phyloP scores from a whole-genome alignment of 1,140 invertebrate genomes.

The Neodiprion lecontei region DNA sequence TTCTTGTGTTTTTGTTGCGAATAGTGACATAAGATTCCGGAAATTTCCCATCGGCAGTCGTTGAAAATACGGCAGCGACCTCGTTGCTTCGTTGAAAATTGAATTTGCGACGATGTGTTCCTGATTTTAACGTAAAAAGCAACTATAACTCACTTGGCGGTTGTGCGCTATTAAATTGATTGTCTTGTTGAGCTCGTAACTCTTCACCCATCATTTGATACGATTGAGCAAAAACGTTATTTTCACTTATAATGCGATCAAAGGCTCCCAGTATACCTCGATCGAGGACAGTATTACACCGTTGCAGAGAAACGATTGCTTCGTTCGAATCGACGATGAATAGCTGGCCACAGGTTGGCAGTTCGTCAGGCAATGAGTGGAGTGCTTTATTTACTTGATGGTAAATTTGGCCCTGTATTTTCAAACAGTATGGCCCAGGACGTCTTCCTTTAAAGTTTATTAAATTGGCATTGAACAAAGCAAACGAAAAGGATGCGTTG shows the following conservation, averaged over 20 bases:
- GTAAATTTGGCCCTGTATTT: constrained; percentile 24
- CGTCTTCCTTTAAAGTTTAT: constrained; percentile 16
- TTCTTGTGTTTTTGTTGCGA: constrained; percentile 18
- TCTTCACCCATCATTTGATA: constrained; percentile 22
- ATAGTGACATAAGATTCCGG: constrained; percentile 27
- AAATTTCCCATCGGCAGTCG: constrained; percentile 24
- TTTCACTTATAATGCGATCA: constrained; percentile 21
- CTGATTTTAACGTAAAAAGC: constrained; percentile 20
- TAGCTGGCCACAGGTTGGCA: constrained; percentile 20
- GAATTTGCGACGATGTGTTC: constrained; percentile 19
- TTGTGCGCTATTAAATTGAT: constrained; percentile 13
- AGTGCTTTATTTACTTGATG: constrained; percentile 22
- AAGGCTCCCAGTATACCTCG: constrained; percentile 16
- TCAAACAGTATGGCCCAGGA: constrained; percentile 22
- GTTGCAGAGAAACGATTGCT: constrained; percentile 7
- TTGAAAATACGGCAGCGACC: constrained; percentile 25
- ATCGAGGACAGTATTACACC: not conserved
- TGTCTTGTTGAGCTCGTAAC: constrained; percentile 15
- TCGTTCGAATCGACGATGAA: constrained; percentile 23
- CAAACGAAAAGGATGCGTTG: constrained; percentile 16
- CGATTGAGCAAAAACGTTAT: constrained; percentile 20
- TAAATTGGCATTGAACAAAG: constrained; percentile 25
- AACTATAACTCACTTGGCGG: constrained; percentile 16
- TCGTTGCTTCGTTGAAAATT: constrained; percentile 24
- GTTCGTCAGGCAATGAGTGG: constrained; percentile 8